Percentiles rank a stretch among this genome's conserved stretches.
phyloP scores from a whole-genome alignment of 37 sponge, comb jelly and placozoan genomes.

The Oscarella lobularis region DNA sequence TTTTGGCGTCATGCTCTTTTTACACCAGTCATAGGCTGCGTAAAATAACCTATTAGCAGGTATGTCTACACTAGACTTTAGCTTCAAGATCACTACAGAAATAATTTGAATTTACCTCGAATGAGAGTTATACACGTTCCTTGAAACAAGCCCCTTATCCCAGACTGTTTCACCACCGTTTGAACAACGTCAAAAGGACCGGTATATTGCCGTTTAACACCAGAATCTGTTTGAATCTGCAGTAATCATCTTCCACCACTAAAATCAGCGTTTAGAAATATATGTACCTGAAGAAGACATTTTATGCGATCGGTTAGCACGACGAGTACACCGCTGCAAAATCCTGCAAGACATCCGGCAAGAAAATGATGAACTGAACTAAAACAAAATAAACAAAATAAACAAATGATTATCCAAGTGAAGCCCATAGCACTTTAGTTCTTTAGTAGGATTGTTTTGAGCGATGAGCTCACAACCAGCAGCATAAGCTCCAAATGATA shows the following conservation, averaged over 20 bases:
- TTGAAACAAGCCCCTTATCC: conserved; percentile 59
- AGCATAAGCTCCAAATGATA: conserved; percentile 84
- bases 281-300: conserved; percentile 89
- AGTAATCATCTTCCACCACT: no score
- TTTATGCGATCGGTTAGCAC: conserved; percentile 90
- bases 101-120: conserved; percentile 41
- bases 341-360: conserved; percentile 82
- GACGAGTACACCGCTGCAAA: conserved; percentile 57
- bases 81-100: neutral
- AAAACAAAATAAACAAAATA: no score
- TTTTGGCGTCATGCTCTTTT: neutral
- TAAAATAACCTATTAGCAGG: conserved; percentile 73
- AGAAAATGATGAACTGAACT: no score
- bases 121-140: conserved; percentile 75
- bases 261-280: neutral
- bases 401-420: no score
- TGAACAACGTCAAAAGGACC: conserved; percentile 68
- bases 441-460: conserved; percentile 24
- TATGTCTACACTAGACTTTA: conserved; percentile 42
- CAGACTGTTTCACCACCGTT: conserved; percentile 63
- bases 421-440: no score
- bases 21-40: conserved; percentile 42
- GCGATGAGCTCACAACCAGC: conserved; percentile 70
- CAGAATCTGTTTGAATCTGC: conserved; percentile 34
- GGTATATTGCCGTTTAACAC: conserved; percentile 43